A percentile compares a stretch with the other conserved stretches of the same genome.
phyloP scores from a whole-genome alignment of 2,888 invertebrate species.

The Peribatodes rhomboidaria region DNA sequence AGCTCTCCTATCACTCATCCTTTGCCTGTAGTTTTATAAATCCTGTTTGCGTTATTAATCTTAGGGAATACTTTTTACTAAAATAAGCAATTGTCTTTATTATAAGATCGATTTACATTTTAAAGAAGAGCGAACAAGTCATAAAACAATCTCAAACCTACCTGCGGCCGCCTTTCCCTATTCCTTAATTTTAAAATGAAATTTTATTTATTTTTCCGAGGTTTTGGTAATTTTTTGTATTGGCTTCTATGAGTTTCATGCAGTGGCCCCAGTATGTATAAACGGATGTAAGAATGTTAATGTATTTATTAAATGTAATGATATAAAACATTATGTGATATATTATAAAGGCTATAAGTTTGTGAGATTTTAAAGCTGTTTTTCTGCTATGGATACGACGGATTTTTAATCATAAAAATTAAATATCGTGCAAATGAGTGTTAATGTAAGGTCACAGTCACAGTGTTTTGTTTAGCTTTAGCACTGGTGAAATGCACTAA shows the following conservation, averaged over 20 bases:
- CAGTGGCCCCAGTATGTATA: constrained; percentile 65
- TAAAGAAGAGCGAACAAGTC: constrained; percentile 71
- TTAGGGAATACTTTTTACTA: neutral
- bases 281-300: constrained; percentile 59
- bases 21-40: neutral
- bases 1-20: neutral
- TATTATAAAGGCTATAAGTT: constrained; percentile 73
- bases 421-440: neutral
- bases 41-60: too few relatives aligned
- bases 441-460: constrained; percentile 5
- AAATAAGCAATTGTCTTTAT: constrained; percentile 8
- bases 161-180: constrained; percentile 59
- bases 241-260: constrained; percentile 60
- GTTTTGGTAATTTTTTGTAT: constrained; percentile 54
- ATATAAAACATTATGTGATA: constrained; percentile 79
- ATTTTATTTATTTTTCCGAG: constrained; percentile 53
- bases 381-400: constrained; percentile 50
- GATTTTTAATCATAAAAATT: neutral
- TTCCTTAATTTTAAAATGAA: constrained; percentile 53
- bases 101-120: constrained; percentile 14
- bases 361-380: constrained; percentile 61
- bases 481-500: neutral
- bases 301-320: constrained; percentile 65
- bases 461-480: neutral
- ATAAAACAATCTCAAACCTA: constrained; percentile 67